These are phyloP conservation scores for Mamestra configurata DNA, from an alignment of 1,140 invertebrate species.

Conservation along the genomic window DNA sequence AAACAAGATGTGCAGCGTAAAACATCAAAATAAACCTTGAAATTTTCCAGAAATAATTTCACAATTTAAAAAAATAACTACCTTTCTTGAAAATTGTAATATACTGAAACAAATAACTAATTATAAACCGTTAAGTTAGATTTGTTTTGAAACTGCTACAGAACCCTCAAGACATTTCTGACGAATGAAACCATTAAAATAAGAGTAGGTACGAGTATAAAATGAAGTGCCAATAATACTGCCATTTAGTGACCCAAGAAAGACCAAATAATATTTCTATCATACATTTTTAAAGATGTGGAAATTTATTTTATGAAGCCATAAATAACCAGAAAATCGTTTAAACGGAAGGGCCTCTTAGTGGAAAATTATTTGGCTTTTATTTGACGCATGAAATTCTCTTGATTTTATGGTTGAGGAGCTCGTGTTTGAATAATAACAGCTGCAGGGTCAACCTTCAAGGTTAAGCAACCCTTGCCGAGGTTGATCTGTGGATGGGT, in stretches of 20 bases:
- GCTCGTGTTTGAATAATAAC: too few species aligned
- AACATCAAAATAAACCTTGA: neutral
- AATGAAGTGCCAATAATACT: conserved; percentile 6
- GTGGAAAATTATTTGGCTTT: too few species aligned
- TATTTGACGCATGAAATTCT: too few species aligned
- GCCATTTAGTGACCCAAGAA: neutral
- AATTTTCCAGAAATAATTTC: neutral
- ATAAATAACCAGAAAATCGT: neutral
- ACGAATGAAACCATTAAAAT: conserved; percentile 14
- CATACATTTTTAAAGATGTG: neutral
- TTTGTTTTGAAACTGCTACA: neutral
- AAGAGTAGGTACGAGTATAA: neutral
- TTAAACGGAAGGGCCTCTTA: too few species aligned
- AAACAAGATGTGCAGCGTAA: neutral
- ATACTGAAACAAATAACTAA: neutral
- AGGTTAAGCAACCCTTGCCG: too few species aligned
- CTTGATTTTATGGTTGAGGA: too few species aligned
- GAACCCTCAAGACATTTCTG: neutral
- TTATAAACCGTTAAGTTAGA: neutral
- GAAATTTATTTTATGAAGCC: neutral
- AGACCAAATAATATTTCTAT: neutral
- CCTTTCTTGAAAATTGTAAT: neutral
- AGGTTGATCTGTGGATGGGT: too few species aligned
- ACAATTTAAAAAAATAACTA: conserved; percentile 4
- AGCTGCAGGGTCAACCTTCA: too few species aligned